Conservation (phyloP, 2,113 vertebrate species). For the Todiramphus saurophagus region DNA sequence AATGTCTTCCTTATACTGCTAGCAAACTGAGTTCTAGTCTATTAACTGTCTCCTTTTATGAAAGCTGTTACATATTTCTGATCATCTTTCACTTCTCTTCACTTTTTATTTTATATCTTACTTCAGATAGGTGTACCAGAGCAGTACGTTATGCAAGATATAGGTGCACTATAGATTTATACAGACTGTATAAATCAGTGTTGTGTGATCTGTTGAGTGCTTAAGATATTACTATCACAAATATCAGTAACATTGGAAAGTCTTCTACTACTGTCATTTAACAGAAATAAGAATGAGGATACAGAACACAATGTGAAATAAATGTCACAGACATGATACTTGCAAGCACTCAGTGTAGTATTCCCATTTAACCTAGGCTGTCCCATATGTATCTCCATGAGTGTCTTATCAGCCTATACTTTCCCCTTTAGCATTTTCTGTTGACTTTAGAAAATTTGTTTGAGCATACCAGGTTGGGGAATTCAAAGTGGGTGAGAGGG, state of each 20-base stretch:
- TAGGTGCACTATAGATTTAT: neutral
- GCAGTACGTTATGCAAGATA: neutral
- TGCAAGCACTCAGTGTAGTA: neutral
- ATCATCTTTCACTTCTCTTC: neutral
- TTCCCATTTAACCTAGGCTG: neutral
- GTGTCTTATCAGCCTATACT: neutral
- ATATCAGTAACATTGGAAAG: neutral
- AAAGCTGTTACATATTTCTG: constrained; percentile 20
- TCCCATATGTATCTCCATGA: neutral
- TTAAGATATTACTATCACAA: neutral
- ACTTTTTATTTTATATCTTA: neutral
- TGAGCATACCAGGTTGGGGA: neutral
- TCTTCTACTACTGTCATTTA: neutral
- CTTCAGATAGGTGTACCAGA: constrained; percentile 12
- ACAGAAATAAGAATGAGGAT: neutral
- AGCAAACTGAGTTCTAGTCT: constrained; percentile 44
- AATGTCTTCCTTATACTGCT: constrained; percentile 14
- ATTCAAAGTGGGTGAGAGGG: neutral
- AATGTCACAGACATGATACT: neutral
- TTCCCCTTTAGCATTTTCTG: neutral
- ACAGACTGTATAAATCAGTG: neutral
- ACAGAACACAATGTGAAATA: neutral
- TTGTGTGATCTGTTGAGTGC: neutral
- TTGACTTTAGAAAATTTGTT: constrained; percentile 14
- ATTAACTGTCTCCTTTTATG: constrained; percentile 39